Evolutionary conservation across 2,113 vertebrate species (phyloP).

Genomic region (Phylloscopus trochilus): DNA sequence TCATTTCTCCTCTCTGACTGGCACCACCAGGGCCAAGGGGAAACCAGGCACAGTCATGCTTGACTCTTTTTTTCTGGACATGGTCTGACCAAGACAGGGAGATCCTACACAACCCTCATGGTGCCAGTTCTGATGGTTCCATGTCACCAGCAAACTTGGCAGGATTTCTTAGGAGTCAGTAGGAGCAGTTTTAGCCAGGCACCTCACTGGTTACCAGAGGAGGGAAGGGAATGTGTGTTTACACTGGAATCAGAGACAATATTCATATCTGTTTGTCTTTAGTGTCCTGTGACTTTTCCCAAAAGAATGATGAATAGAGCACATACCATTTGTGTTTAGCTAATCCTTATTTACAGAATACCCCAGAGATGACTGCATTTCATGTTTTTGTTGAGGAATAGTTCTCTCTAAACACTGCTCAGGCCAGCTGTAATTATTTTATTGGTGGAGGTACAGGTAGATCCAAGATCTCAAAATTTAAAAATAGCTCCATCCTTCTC

Average conservation of each 20-base stretch:
- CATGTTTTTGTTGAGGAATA: not conserved
- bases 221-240: not conserved
- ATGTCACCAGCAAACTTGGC: not conserved
- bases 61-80: not conserved
- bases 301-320: not conserved
- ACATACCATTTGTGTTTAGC: not conserved
- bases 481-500: not conserved
- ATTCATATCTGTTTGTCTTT: not conserved
- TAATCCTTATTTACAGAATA: not conserved
- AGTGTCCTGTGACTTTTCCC: not conserved
- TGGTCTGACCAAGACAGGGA: rapidly evolving
- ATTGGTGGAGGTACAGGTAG: not conserved
- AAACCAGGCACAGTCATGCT: not conserved
- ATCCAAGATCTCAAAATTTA: not conserved
- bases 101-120: rapidly evolving
- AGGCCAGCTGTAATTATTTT: not conserved
- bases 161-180: not conserved
- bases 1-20: not conserved
- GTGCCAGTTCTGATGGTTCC: not conserved
- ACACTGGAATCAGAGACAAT: not conserved
- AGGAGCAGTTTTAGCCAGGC: not conserved
- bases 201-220: not conserved
- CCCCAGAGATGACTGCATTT: not conserved
- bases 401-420: not conserved
- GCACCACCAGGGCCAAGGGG: not conserved